These are phyloP conservation scores for Sclerurus mexicanus DNA, from an alignment of 2,113 vertebrate species.

Conservation along the genomic window DNA sequence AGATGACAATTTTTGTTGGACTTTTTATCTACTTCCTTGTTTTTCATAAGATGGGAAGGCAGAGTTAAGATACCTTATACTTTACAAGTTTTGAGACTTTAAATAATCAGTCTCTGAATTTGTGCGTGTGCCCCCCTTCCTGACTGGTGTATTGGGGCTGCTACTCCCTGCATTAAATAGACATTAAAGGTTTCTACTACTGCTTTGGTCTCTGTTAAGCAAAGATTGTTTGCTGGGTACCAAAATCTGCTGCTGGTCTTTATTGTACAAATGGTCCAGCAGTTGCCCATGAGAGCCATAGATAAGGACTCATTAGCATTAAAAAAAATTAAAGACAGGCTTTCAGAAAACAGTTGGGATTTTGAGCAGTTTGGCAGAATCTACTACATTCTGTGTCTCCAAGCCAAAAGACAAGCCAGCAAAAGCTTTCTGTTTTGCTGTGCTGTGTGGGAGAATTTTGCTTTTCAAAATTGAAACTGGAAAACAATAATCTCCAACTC, in stretches of 20 bases:
- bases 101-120: background rate
- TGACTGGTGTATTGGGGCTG: background rate
- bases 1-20: background rate
- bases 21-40: background rate
- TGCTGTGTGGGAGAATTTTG: background rate
- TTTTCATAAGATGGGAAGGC: background rate
- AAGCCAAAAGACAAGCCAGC: background rate
- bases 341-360: background rate
- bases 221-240: background rate
- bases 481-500: background rate
- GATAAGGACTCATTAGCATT: background rate
- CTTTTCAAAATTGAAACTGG: background rate
- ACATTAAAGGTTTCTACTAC: background rate
- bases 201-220: background rate
- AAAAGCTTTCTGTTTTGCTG: background rate
- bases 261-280: background rate
- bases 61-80: background rate
- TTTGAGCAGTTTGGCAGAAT: background rate
- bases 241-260: background rate
- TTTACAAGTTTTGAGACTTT: background rate
- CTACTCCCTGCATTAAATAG: background rate
- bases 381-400: background rate
- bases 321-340: background rate
- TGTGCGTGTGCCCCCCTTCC: background rate
- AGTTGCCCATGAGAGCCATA: background rate